Evolutionary conservation across 2,113 vertebrate species (phyloP), one percentile per base, ranked within the genome.

Genomic region (Hiodon tergisus): DNA sequence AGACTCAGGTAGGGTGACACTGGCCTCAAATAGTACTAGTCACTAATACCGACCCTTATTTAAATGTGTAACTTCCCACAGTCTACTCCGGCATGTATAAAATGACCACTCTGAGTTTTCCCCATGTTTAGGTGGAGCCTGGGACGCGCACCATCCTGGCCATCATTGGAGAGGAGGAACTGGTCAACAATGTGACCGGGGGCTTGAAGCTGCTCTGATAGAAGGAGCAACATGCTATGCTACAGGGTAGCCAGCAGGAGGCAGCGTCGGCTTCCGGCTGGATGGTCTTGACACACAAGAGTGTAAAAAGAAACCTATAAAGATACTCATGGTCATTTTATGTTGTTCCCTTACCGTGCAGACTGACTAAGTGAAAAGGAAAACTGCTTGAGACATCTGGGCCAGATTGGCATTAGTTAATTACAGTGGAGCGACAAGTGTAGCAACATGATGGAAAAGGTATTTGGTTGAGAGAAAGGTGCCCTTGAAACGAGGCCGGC

Each of bases 171-270:
- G 92, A 93, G 77, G 92, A 93, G 70, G 91, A 92, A 74, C 87
- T 89, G 78, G 91, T 93, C 72, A 93, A 93, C 82, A 91, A 91
- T 54, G 92, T 93, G 76, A 93, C 92, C 9, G 93, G 93, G 65
- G 92, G 90, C 80, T 86, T 94, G 71, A 92, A 92, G 82, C 85
- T 93, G 79, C 90, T 93, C 71, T 92, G 81, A 85, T 85, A 53
- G 31, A 10, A 17, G 51, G 51, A 59, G 13, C 47, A n/a, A 17
- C 52, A 48, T n/a, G 62, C 83, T 74, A 75, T 77, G 71, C 76
- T 74, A 70, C 71, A 13, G 53, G 72, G 73, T 74, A 70, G 76
- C 80, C 88, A 87, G 80, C 81, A 83, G 88, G 83, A 80, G 86
- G 81, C 87, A 78, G 70, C 72, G 77, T 85, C 81, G 80, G 3